phyloP scores from a whole-genome alignment of 2,888 invertebrate genomes.

The Synergus japonicus region DNA sequence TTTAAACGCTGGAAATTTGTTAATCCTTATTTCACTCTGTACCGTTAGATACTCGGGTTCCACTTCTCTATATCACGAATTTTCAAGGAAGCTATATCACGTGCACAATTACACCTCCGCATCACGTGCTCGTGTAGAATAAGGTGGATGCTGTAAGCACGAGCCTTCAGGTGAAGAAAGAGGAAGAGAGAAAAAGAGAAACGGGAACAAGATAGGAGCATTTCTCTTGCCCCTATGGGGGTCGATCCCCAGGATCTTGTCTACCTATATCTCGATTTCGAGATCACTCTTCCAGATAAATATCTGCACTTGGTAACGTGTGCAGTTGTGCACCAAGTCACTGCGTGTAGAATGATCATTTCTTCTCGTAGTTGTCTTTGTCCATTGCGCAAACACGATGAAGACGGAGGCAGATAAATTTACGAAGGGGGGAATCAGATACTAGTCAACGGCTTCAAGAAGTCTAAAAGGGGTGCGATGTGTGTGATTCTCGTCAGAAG shows the following conservation, averaged over 20 bases:
- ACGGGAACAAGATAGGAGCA: slow-evolving; percentile 25
- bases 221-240: slow-evolving; percentile 48
- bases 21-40: background rate
- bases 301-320: slow-evolving; percentile 11
- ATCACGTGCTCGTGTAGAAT: slow-evolving; percentile 37
- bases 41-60: slow-evolving; percentile 22
- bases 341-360: background rate
- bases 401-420: slow-evolving; percentile 22
- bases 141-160: slow-evolving; percentile 47
- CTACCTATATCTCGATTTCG: slow-evolving; percentile 40
- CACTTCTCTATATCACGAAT: slow-evolving; percentile 29
- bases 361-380: slow-evolving; percentile 13
- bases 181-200: slow-evolving; percentile 19
- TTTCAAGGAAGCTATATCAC: slow-evolving; percentile 37
- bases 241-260: slow-evolving; percentile 36
- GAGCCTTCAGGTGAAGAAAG: slow-evolving; percentile 34
- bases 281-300: slow-evolving; percentile 31
- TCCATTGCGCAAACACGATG: slow-evolving; percentile 17
- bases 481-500: slow-evolving; percentile 4
- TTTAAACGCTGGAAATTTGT: background rate
- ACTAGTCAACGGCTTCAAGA: slow-evolving; percentile 16
- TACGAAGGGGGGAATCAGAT: slow-evolving; percentile 15
- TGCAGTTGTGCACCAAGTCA: background rate
- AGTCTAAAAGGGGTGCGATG: background rate
- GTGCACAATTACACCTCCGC: slow-evolving; percentile 39